Conservation (phyloP, 2,113 vertebrate species). For the Oophaga pumilio region DNA sequence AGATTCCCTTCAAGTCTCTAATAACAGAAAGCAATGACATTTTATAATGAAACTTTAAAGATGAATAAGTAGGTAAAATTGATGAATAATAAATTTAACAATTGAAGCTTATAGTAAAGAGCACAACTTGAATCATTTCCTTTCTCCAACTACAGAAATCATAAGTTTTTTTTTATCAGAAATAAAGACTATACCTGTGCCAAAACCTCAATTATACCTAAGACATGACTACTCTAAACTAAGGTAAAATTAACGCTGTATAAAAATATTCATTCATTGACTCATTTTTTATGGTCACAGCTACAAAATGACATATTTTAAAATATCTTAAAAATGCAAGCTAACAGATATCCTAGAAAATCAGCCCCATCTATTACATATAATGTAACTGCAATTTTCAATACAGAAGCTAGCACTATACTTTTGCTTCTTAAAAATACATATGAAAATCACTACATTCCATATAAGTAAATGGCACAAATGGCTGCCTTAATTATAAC, state of each 20-base stretch:
- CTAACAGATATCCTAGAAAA: conserved; percentile 16
- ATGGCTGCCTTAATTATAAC: background rate
- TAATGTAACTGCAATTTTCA: conserved; percentile 23
- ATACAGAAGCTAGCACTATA: background rate
- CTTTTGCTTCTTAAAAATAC: background rate
- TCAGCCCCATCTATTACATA: conserved; percentile 1
- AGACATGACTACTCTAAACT: too few relatives aligned
- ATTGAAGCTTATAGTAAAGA: too few relatives aligned
- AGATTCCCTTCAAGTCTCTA: too few relatives aligned
- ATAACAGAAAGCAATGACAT: too few relatives aligned
- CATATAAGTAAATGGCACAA: background rate
- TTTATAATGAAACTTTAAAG: too few relatives aligned
- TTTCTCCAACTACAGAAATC: background rate
- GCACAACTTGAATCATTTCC: too few relatives aligned
- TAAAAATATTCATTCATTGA: too few relatives aligned
- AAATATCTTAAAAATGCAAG: background rate
- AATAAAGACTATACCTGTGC: background rate
- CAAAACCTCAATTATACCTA: too few relatives aligned
- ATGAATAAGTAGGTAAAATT: too few relatives aligned
- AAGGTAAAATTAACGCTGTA: too few relatives aligned
- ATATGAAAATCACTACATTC: background rate
- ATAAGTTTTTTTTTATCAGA: background rate
- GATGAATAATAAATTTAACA: too few relatives aligned
- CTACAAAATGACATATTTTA: background rate
- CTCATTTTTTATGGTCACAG: background rate